Evolutionary conservation across 2,113 vertebrate species (phyloP), one percentile per base, ranked within the genome.

Genomic region (Corvus cornix): DNA sequence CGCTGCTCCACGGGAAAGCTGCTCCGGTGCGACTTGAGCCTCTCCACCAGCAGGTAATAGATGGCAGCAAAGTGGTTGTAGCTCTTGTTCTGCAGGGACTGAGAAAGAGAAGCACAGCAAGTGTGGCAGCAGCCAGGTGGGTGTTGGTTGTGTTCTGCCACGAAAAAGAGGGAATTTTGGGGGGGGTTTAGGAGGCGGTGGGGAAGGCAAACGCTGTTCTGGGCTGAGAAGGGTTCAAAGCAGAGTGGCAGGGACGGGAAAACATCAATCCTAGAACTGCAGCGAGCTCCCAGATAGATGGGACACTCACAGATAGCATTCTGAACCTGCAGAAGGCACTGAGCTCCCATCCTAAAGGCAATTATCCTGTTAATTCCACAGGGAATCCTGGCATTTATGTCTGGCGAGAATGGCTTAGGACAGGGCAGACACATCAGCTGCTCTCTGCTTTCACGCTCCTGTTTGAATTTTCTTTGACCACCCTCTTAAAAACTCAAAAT

Each of bases 21-120:
- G 93, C 99, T 99, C 93, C 99, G 98, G 62, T 99, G 99, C 1
- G 99, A 99, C 93, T 99, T 99, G 41, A 99, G 98, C 75, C 99
- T 98, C 96, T 99, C 99, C 96, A 99, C 99, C 96, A 99, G 95
- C 97, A 99, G 97, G 98, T 98, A 99, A 96, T 99, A 99, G 97
- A 99, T 99, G 88, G 99, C 99, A 97, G 99, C 99, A 96, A 99
- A 99, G 98, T 99, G 99, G 98, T 99, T 99, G 92, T 99, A 99
- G 96, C 99, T 99, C 98, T 99, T 99, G 98, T 99, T 99, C 98
- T 99, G 99, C 93, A 99, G 98, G 90, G 99, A 99, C 99, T 99
- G 97, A 1, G 5, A 3, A 16, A 94, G 31, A 97, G 51, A 97
- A 84, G 90, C 31, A 78, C 67, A 66, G 28, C 2, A 15, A 37